phyloP scores from a whole-genome alignment of 2,797 vertebrate genomes.

The Lagodon rhomboides region DNA sequence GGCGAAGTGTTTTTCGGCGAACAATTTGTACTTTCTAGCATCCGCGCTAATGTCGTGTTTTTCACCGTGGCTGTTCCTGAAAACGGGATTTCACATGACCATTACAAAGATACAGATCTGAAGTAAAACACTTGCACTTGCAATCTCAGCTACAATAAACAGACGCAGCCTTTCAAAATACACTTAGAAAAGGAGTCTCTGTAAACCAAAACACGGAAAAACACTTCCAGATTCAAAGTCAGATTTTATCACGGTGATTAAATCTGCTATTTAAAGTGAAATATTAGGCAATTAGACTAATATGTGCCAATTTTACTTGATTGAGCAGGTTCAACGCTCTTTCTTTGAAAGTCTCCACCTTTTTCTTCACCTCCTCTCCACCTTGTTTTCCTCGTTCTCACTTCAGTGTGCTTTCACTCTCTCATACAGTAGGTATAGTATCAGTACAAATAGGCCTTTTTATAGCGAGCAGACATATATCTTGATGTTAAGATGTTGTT shows the following conservation, averaged over 20 bases:
- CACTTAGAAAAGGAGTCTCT: constrained; percentile 56
- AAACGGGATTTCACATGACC: constrained; percentile 63
- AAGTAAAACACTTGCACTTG: constrained; percentile 58
- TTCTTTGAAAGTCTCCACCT: constrained; percentile 43
- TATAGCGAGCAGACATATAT: not conserved
- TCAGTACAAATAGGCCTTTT: not conserved
- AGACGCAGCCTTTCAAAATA: constrained; percentile 58
- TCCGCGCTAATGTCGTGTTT: constrained; percentile 27
- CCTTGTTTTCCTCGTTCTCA: constrained; percentile 11
- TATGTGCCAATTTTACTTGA: constrained; percentile 68
- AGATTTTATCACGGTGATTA: constrained; percentile 72
- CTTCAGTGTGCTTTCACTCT: constrained; percentile 7
- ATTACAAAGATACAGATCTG: constrained; percentile 76
- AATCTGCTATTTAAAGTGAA: constrained; percentile 76
- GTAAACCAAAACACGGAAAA: constrained; percentile 74
- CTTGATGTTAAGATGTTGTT: not conserved
- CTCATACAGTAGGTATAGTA: not conserved
- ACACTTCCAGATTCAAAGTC: constrained; percentile 76
- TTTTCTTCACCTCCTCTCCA: constrained; percentile 17
- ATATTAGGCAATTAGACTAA: constrained; percentile 81
- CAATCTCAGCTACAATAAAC: constrained; percentile 59
- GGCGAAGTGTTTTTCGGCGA: constrained; percentile 45
- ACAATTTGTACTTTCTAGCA: constrained; percentile 44
- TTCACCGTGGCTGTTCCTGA: constrained; percentile 15
- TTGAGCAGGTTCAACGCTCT: constrained; percentile 58